A percentile compares a stretch with the other conserved stretches of the same genome.
Evolutionary conservation across 1,140 invertebrate genomes (phyloP).

Genomic region (Nixonia krombeini): DNA sequence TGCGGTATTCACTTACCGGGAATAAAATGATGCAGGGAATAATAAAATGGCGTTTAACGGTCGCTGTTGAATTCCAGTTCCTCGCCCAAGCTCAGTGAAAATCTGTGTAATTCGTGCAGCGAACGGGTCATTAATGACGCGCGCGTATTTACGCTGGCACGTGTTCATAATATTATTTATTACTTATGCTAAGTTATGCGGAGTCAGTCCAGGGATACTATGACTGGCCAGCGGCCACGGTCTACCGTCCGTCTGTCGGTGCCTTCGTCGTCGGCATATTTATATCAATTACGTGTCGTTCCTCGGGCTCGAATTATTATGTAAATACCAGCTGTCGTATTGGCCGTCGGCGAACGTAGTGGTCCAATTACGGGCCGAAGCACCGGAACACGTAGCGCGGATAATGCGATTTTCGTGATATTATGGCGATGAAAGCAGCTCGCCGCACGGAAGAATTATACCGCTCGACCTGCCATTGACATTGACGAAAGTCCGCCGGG

Average conservation of each 20-base stretch:
- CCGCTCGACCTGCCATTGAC: constrained; percentile 6
- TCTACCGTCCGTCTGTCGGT: constrained; percentile 64
- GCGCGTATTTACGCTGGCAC: constrained; percentile 60
- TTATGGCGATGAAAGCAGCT: constrained; percentile 40
- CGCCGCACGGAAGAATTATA: constrained; percentile 7
- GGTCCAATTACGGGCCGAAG: constrained; percentile 48
- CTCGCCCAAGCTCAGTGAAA: constrained; percentile 19
- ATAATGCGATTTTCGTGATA: constrained; percentile 50
- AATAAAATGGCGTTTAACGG: not conserved
- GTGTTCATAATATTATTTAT: constrained; percentile 68
- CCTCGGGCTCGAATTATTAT: constrained; percentile 64
- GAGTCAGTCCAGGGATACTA: constrained; percentile 60
- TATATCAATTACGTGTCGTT: constrained; percentile 68
- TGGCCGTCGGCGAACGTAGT: constrained; percentile 43
- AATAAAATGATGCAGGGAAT: too few relatives aligned
- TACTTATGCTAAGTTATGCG: constrained; percentile 69
- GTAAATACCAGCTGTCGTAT: constrained; percentile 58
- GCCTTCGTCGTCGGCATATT: constrained; percentile 63
- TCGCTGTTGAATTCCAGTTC: not conserved
- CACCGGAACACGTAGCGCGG: constrained; percentile 40
- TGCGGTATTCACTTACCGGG: too few relatives aligned
- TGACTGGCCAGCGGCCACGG: constrained; percentile 60
- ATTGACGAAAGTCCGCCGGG: too few relatives aligned
- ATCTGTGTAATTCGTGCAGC: constrained; percentile 35
- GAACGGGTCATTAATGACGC: constrained; percentile 45